A percentile compares a stretch with the other conserved stretches of the same genome.
phyloP scores from a whole-genome alignment of 2,113 vertebrate species.

The Pterocles burchelli region DNA sequence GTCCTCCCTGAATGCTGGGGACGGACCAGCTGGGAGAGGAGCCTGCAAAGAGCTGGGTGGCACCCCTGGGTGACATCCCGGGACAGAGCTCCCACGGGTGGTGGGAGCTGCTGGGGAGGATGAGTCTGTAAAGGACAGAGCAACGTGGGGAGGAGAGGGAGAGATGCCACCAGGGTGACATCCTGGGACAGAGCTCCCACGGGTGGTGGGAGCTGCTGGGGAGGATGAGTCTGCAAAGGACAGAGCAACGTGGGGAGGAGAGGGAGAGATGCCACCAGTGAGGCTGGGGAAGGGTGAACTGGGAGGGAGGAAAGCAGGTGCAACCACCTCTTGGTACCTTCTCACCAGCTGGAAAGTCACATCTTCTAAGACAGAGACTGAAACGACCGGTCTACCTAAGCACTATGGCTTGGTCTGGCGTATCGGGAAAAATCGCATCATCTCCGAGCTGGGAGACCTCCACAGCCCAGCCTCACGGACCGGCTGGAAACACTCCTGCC shows the following conservation, averaged over 20 bases:
- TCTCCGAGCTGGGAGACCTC: not conserved
- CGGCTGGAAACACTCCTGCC: not conserved
- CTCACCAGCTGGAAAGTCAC: not conserved
- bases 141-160: too few species aligned
- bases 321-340: not conserved
- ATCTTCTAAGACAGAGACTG: not conserved
- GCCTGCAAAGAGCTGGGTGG: not conserved
- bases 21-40: not conserved
- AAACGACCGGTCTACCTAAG: not conserved
- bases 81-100: not conserved
- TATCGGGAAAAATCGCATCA: fast-evolving
- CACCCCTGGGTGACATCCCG: not conserved
- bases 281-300: not conserved
- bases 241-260: not conserved
- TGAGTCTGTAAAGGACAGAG: fast-evolving
- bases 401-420: fast-evolving
- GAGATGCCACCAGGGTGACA: too few species aligned
- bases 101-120: not conserved
- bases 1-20: not conserved
- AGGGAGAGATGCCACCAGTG: not conserved
- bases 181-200: not conserved
- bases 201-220: not conserved
- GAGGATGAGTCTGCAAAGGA: fast-evolving
- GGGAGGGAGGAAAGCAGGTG: not conserved
- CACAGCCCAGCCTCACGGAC: not conserved